Evolutionary conservation across 2,888 invertebrate species (phyloP), one percentile per base, ranked within the genome.

Genomic region (Drosophila gaucha): DNA sequence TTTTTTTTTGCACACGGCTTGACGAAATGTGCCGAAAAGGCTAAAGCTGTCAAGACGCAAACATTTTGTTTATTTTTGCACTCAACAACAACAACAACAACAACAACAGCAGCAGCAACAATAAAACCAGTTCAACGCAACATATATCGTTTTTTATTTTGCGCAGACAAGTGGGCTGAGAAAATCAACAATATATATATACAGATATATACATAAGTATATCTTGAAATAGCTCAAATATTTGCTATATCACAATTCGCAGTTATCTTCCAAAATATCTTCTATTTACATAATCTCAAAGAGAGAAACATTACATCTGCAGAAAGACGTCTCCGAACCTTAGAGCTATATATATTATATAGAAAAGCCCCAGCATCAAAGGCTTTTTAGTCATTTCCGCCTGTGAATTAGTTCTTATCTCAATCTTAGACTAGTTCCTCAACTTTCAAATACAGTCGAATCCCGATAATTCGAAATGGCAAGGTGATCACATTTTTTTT

Each of bases 21-120:
- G 80, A 83, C 76, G 76, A 80, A 80, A 84, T 80, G 73, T 75
- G 80, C 68, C 69, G 39, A 73, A 76, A 78, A 67, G 62, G 60
- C 67, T 73, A 64, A 59, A 38, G 35, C 64, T 33, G 36, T 38
- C 51, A 54, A 38, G 67, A 63, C 44, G 39, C 67, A 67, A 78
- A 74, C 65, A 79, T 72, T 78, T 82, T 82, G 74, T 82, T 79
- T 77, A 78, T 79, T 82, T 82, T 85, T 50, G 64, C 74, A 69
- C 60, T 71, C 54, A 54, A 64, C 62, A 52, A 50, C 50, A 51
- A 47, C 31, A 68, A 43, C 38, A 55, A 39, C 24, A 55, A 35
- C 41, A 54, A 31, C 35, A 58, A 36, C 28, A 51, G 26, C 41
- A 49, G n/a, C 28, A 49, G 35, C 18, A 57, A 67, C 36, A 43